Evolutionary conservation across 2,113 vertebrate genomes (phyloP).

Genomic region (Dipodomys merriami): DNA sequence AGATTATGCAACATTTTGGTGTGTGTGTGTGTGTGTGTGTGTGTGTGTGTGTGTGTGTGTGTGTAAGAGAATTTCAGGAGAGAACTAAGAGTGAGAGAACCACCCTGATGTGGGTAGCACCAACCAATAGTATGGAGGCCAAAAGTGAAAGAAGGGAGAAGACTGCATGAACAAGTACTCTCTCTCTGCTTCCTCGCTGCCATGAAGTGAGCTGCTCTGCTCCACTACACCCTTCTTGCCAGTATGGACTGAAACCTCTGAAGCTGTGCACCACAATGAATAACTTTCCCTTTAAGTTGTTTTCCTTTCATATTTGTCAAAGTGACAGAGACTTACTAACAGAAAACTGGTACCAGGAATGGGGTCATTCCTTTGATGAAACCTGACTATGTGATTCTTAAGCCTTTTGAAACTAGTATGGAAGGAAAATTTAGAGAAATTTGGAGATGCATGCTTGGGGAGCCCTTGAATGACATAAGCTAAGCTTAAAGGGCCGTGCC

Average conservation of each 20-base stretch:
- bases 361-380: neutral
- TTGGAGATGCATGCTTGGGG: too few relatives aligned
- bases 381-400: neutral
- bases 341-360: neutral
- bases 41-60: neutral
- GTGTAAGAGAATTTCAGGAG: neutral
- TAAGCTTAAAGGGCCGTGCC: too few relatives aligned
- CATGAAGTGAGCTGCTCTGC: neutral
- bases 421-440: too few relatives aligned
- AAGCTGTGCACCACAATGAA: neutral
- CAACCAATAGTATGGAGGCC: neutral
- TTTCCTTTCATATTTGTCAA: neutral
- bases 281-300: neutral
- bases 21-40: neutral
- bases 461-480: too few relatives aligned
- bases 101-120: neutral
- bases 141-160: neutral
- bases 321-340: neutral
- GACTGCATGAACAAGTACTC: neutral
- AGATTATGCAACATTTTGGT: neutral
- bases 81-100: neutral
- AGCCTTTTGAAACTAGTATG: neutral
- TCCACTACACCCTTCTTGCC: neutral
- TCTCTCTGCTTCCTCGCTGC: neutral
- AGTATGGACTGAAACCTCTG: neutral